Conservation (phyloP, 2,797 vertebrate species). For the Sebastes trivittatus region DNA sequence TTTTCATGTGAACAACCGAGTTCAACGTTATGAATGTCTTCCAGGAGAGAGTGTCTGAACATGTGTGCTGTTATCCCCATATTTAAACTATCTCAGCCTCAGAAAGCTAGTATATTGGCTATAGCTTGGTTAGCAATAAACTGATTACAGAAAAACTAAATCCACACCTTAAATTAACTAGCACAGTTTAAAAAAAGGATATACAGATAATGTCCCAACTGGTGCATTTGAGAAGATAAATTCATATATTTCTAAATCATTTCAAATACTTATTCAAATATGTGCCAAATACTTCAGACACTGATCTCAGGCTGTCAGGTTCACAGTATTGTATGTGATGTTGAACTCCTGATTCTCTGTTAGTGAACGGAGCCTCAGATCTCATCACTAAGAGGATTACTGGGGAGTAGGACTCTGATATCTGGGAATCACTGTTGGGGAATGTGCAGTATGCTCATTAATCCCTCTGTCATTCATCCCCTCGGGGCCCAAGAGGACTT, state of each 20-base stretch:
- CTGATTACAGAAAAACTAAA: not conserved
- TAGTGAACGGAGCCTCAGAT: slow-evolving; percentile 62
- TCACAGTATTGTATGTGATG: not conserved
- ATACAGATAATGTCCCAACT: no score
- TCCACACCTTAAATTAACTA: not conserved
- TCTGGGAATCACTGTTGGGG: slow-evolving; percentile 48
- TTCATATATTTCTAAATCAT: no score
- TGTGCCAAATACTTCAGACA: not conserved
- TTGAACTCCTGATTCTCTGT: not conserved
- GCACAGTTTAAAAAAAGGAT: no score
- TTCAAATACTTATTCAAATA: not conserved
- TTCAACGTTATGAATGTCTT: not conserved
- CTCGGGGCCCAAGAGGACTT: slow-evolving; percentile 5
- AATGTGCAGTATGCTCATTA: slow-evolving; percentile 42
- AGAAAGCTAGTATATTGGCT: not conserved
- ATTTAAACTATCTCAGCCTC: not conserved
- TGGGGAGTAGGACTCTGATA: slow-evolving; percentile 35
- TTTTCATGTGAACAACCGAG: not conserved
- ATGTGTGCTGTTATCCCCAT: not conserved
- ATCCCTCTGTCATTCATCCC: slow-evolving; percentile 24
- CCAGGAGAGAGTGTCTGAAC: not conserved
- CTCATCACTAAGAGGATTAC: slow-evolving; percentile 72
- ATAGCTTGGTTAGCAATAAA: not conserved
- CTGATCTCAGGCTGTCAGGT: not conserved
- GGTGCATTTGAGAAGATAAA: no score